Base-by-base conservation (phyloP, 2,113 vertebrate species). In the Naja naja region DNA sequence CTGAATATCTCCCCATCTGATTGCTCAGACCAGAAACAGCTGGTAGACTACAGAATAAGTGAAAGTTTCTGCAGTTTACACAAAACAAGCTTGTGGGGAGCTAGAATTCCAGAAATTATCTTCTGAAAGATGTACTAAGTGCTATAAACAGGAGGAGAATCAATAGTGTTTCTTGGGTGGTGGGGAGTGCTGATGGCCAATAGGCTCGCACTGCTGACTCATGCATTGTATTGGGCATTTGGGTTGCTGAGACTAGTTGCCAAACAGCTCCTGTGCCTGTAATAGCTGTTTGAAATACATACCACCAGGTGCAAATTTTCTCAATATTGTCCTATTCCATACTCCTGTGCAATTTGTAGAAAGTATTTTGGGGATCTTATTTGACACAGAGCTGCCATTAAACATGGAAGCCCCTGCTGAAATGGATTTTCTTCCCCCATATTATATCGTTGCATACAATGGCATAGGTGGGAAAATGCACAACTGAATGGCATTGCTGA, bases 11-110 rank as follows among this genome's bases (percentile, higher is more conserved):
- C 34, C 87, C 87, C 23, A n/a, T 49, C 56, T 10, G 25, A 91
- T 88, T 88, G 5, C 43, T 89, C n/a, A 16, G 87, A 54, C 87
- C 55, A 47, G 87, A 88, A 89, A 88, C 90, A 91, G 55, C 90
- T 89, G 90, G n/a, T 16, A 43, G 87, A 60, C 64, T 85, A 30
- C 54, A 85, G 64, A 11, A 64, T 43, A 27, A 52, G 90, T 8
- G 74, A 45, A 47, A 88, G 74, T 81, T 91, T 47, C 93, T 91
- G 90, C 93, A 91, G 74, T 87, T 74, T 64, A 74, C 87, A 64
- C 90, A 86, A 58, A 34, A 88, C 55, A 87, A 86, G 93, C 85
- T 89, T 93, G 64, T 53, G 34, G 93, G 69, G 47, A 54, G 43
- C 23, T 45, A 54, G 89, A 94, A 55, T 87, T 52, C 69, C 52